phyloP scores from a whole-genome alignment of 2,888 invertebrate genomes.

The Bimastos eiseni region DNA sequence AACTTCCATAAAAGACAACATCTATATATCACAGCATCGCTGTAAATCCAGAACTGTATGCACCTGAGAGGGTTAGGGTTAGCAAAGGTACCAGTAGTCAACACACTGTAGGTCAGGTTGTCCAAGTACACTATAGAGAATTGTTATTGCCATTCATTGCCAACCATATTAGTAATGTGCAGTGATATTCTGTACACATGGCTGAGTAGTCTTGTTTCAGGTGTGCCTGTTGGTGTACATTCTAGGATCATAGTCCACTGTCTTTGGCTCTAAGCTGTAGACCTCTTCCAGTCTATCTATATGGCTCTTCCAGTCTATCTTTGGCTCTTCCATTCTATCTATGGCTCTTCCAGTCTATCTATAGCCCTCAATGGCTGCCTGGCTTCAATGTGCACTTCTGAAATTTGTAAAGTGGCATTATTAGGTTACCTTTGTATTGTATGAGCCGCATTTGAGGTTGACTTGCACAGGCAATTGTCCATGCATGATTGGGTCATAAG shows the following conservation, averaged over 20 bases:
- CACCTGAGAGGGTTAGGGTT: background rate
- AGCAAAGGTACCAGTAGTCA: background rate
- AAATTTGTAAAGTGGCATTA: too few relatives aligned
- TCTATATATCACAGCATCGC: background rate
- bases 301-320: too few relatives aligned
- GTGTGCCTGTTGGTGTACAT: background rate
- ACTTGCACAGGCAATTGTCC: background rate
- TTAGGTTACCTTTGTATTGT: too few relatives aligned
- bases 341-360: too few relatives aligned
- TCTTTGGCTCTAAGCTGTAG: too few relatives aligned
- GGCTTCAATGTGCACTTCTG: too few relatives aligned
- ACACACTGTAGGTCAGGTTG: background rate
- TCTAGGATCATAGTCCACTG: background rate
- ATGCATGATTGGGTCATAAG: background rate
- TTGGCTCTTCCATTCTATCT: too few relatives aligned
- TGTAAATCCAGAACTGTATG: background rate
- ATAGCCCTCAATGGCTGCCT: too few relatives aligned
- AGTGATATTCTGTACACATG: background rate
- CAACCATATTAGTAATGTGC: background rate
- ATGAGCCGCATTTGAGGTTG: background rate
- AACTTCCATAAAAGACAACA: background rate
- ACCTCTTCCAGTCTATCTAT: too few relatives aligned
- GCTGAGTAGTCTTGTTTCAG: background rate
- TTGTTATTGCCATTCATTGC: background rate
- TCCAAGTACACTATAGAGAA: background rate